These are phyloP conservation scores for Hirudinaria manillensis DNA, from an alignment of 2,888 invertebrate genomes.

Conservation along the genomic window DNA sequence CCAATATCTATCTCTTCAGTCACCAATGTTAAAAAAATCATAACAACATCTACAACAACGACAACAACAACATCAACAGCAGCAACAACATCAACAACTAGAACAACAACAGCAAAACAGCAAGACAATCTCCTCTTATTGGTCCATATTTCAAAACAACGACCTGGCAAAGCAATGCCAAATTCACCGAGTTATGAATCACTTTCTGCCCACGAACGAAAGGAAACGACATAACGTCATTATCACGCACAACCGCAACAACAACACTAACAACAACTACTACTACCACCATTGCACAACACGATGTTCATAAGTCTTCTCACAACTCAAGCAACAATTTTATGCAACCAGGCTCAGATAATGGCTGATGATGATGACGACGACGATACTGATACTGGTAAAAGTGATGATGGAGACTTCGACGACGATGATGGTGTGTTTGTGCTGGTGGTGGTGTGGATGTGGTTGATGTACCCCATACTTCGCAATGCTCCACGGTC, in stretches of 20 bases:
- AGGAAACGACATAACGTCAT: neutral
- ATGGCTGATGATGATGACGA: constrained; percentile 1
- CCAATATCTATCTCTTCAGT: too few relatives aligned
- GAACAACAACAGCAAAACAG: too few relatives aligned
- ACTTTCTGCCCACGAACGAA: neutral
- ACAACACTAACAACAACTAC: neutral
- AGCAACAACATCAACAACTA: too few relatives aligned
- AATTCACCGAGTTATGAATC: neutral
- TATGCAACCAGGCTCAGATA: too few relatives aligned
- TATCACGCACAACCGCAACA: constrained; percentile 17
- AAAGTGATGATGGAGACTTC: constrained; percentile 11
- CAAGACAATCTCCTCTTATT: too few relatives aligned
- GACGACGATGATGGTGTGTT: constrained; percentile 10
- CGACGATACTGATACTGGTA: neutral
- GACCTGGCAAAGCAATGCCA: too few relatives aligned
- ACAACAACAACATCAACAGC: too few relatives aligned
- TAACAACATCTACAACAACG: too few relatives aligned
- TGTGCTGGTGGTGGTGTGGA: neutral
- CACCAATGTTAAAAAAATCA: too few relatives aligned
- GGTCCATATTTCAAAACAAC: too few relatives aligned
- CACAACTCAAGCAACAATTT: too few relatives aligned
- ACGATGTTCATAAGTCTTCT: too few relatives aligned
- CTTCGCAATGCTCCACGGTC: neutral
- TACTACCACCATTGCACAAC: neutral
- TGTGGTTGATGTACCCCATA: neutral